Conservation (phyloP, 1,140 invertebrate species). For the Sarcophaga bullata region DNA sequence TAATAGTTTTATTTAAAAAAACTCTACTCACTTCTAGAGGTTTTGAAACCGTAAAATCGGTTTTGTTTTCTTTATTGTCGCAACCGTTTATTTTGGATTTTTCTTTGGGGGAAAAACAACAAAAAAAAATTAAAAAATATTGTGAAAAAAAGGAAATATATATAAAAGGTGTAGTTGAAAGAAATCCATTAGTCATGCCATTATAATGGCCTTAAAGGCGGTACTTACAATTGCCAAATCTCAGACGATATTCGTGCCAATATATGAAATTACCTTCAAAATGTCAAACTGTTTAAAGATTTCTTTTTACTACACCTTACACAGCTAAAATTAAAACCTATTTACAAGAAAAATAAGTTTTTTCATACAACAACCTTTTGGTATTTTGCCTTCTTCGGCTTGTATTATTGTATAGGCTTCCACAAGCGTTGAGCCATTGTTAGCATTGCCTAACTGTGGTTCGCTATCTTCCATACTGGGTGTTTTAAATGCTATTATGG, state of each 20-base stretch:
- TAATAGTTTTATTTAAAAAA: background rate
- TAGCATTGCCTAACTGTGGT: constrained; percentile 53
- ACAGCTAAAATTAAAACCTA: background rate
- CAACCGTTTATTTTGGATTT: background rate
- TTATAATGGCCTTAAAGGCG: too few species aligned
- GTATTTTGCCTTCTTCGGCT: constrained; percentile 70
- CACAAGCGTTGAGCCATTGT: constrained; percentile 51
- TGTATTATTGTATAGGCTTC: constrained; percentile 53
- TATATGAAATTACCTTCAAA: too few species aligned
- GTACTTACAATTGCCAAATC: too few species aligned
- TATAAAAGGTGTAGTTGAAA: too few species aligned
- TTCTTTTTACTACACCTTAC: background rate
- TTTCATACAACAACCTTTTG: constrained; percentile 37
- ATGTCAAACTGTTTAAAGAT: too few species aligned
- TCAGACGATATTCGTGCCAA: too few species aligned
- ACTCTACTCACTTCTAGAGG: constrained; percentile 76
- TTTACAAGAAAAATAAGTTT: background rate
- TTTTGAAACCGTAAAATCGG: constrained; percentile 82
- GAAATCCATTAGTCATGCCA: too few species aligned
- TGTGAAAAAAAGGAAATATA: too few species aligned
- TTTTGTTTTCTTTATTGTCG: constrained; percentile 44
- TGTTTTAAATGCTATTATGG: constrained; percentile 85
- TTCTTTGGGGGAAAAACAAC: background rate
- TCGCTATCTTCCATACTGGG: constrained; percentile 78
- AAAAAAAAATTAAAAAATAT: too few species aligned